Conservation (phyloP, 2,888 invertebrate species). For the Margaritifera margaritifera region DNA sequence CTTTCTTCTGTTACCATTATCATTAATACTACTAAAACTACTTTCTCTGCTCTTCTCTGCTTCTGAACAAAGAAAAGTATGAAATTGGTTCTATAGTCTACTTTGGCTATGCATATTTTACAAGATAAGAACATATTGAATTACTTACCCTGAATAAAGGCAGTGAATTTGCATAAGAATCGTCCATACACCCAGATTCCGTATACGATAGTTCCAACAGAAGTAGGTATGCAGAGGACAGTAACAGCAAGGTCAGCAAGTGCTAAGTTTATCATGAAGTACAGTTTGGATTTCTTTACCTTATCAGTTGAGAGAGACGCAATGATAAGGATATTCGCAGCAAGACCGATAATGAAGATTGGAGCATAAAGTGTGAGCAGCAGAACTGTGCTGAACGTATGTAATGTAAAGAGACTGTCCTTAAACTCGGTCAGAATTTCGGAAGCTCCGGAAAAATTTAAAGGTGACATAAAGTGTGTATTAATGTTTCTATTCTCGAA, state of each 20-base stretch:
- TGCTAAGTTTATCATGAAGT: conserved; percentile 83
- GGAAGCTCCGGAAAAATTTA: conserved; percentile 38
- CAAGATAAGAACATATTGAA: too few relatives aligned
- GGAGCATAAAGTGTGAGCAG: conserved; percentile 55
- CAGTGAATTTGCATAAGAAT: conserved; percentile 55
- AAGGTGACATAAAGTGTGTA: conserved; percentile 11
- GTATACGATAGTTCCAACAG: conserved; percentile 73
- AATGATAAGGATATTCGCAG: conserved; percentile 57
- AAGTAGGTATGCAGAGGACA: conserved; percentile 84
- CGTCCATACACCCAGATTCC: conserved; percentile 77
- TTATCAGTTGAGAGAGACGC: conserved; percentile 48
- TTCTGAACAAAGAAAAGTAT: too few relatives aligned
- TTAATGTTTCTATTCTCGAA: conserved; percentile 22
- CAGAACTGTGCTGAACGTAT: conserved; percentile 46
- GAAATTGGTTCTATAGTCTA: too few relatives aligned
- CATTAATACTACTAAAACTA: too few relatives aligned
- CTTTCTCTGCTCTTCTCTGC: too few relatives aligned
- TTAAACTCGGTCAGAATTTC: conserved; percentile 41
- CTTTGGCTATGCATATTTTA: too few relatives aligned
- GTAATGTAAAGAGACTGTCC: conserved; percentile 27
- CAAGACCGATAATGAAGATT: conserved; percentile 52
- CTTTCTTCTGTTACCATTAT: too few relatives aligned
- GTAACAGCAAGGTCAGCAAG: conserved; percentile 86
- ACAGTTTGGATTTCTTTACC: conserved; percentile 74
- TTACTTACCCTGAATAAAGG: conserved; percentile 29